Conservation (phyloP, 2,113 vertebrate species). For the Gyps fulvus region DNA sequence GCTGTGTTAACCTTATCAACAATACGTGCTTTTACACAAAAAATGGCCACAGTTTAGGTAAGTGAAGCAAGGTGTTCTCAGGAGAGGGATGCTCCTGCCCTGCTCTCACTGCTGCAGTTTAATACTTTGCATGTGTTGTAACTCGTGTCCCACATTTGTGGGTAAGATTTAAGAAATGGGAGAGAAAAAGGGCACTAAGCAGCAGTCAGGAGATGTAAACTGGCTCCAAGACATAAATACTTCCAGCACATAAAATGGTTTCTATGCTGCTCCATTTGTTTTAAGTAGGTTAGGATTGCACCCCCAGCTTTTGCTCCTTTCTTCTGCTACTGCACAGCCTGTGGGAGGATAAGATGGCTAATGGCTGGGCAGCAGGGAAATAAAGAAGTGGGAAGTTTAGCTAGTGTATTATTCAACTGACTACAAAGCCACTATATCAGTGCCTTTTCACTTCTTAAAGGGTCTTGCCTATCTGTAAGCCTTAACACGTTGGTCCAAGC, state of each 20-base stretch:
- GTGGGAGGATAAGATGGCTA: background rate
- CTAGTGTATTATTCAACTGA: background rate
- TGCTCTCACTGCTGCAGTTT: background rate
- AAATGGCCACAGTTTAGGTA: conserved; percentile 94
- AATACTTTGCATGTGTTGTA: background rate
- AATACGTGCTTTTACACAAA: conserved; percentile 87
- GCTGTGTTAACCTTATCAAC: conserved; percentile 98
- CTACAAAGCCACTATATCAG: background rate
- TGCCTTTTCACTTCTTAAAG: background rate
- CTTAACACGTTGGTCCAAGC: rapidly evolving
- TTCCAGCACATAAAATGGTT: background rate
- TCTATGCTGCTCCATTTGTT: background rate
- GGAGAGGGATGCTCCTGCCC: background rate
- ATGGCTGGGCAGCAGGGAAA: background rate
- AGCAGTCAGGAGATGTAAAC: background rate
- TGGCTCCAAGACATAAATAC: background rate
- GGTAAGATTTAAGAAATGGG: background rate
- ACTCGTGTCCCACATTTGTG: background rate
- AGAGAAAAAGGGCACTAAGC: background rate
- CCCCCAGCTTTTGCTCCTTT: background rate
- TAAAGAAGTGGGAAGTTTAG: background rate
- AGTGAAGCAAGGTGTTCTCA: background rate
- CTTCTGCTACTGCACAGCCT: background rate
- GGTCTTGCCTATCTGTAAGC: background rate
- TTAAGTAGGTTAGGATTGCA: background rate